phyloP scores from a whole-genome alignment of 1,140 invertebrate genomes.

The Thalassaphorura encarpata region DNA sequence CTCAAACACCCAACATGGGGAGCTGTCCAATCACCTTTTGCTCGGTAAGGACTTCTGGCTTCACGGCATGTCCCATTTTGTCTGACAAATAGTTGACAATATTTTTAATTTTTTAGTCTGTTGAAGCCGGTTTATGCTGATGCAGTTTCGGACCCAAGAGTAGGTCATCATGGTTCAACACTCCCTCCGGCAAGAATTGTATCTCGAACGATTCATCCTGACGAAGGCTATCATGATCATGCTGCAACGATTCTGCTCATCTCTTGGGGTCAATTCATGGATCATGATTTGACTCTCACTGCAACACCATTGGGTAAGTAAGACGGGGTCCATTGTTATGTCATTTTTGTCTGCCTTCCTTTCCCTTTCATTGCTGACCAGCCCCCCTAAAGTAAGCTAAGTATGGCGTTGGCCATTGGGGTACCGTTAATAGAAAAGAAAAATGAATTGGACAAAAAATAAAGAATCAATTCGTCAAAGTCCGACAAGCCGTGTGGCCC shows the following conservation, averaged over 20 bases:
- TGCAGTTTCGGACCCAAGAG: constrained; percentile 67
- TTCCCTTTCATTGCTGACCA: too few species aligned
- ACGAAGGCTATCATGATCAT: constrained; percentile 83
- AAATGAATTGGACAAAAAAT: too few species aligned
- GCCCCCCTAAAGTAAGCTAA: too few species aligned
- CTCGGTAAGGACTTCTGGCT: too few species aligned
- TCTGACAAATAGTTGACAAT: background rate
- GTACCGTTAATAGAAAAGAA: too few species aligned
- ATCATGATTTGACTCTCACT: constrained; percentile 84
- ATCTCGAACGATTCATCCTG: constrained; percentile 78
- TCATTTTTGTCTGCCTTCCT: background rate
- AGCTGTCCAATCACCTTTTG: constrained; percentile 68
- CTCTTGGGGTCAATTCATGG: constrained; percentile 90
- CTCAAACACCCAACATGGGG: constrained; percentile 84
- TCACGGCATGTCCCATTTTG: too few species aligned
- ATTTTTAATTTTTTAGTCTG: too few species aligned
- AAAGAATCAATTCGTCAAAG: too few species aligned
- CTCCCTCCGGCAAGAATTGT: constrained; percentile 71
- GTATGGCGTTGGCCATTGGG: too few species aligned
- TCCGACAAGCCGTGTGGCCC: too few species aligned
- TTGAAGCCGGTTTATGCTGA: constrained; percentile 67
- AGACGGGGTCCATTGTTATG: background rate
- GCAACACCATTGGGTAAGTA: constrained; percentile 70
- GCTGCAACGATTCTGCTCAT: constrained; percentile 88
- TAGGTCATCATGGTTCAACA: constrained; percentile 58